phyloP scores from a whole-genome alignment of 2,888 invertebrate genomes.

The Agapetus fuscipes region DNA sequence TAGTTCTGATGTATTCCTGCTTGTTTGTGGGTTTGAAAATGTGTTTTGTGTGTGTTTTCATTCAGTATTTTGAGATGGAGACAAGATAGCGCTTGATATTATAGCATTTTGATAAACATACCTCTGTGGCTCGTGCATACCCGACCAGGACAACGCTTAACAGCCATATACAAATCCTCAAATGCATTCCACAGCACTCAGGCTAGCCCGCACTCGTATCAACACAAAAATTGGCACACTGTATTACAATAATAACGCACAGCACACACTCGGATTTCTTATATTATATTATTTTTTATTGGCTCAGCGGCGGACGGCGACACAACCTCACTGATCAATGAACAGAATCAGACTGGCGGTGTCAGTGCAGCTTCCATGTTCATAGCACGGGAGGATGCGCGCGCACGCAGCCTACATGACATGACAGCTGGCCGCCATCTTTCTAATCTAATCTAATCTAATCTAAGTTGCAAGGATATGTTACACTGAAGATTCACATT shows the following conservation, averaged over 20 bases:
- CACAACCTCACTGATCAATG: slow-evolving; percentile 14
- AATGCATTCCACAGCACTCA: slow-evolving; percentile 64
- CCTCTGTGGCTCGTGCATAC: slow-evolving; percentile 67
- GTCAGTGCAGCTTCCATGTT: slow-evolving; percentile 15
- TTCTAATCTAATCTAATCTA: no score
- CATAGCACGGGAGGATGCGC: slow-evolving; percentile 12
- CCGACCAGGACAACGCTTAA: slow-evolving; percentile 62
- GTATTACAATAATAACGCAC: slow-evolving; percentile 27
- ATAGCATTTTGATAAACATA: no score
- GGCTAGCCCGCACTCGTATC: no score
- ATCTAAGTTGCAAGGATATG: no score
- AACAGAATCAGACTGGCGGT: slow-evolving; percentile 12
- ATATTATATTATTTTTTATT: no score
- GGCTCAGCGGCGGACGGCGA: slow-evolving; percentile 7
- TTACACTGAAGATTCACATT: no score
- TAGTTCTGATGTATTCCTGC: no score
- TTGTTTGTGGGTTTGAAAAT: no score
- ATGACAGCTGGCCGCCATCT: slow-evolving; percentile 3
- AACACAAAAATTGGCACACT: no score
- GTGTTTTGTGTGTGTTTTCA: no score
- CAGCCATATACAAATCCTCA: slow-evolving; percentile 66
- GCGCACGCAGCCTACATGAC: slow-evolving; percentile 9
- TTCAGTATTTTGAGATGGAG: no score
- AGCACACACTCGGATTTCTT: slow-evolving; percentile 14
- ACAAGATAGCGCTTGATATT: no score